Evolutionary conservation across 2,113 vertebrate species (phyloP), one percentile per base, ranked within the genome.

Genomic region (Circaetus cinerascens): DNA sequence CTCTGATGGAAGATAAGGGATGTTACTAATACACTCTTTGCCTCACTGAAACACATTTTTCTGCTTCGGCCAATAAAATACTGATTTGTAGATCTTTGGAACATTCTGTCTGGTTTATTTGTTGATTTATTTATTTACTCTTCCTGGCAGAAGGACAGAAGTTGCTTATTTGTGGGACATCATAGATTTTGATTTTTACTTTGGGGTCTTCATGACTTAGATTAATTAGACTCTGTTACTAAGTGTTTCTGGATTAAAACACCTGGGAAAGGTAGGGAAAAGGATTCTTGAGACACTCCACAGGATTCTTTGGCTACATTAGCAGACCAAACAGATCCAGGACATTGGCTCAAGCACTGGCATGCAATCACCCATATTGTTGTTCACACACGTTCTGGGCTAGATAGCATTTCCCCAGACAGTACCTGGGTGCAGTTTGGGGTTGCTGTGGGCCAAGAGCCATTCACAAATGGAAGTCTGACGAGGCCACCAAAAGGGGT

Each of bases 1-100:
- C 88, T 78, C 84, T 94, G 93, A 93, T 95, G 76, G 71, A 82
- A 96, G 96, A 97, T 95, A 97, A 95, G 62, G 36, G 30, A 30
- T 91, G 30, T 93, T 96, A 29, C 34, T 90, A 92, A 95, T 48
- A 87, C 18, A 66, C 6, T 78, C 48, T 63, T 50, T 91, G 66
- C 45, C 40, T 95, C 36, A 34, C 57, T 73, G 69, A 93, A 96
- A 69, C 77, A 91, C 26, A 63, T 91, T 95, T 88, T 94, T 95
- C 62, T 94, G 29, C 46, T 79, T 86, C 2, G 4, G 59, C 89
- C 45, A 78, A 93, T 91, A 94, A 96, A 94, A 91, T 79, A 38
- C 22, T 91, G 69, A 89, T 94, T 97, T 91, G 56, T 89, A 91
- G 30, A 48, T 43, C 15, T 87, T 95, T 73, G 71, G 80, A 95